Base-by-base conservation (phyloP, 2,888 invertebrate genomes). In the Lasioglossum morio region DNA sequence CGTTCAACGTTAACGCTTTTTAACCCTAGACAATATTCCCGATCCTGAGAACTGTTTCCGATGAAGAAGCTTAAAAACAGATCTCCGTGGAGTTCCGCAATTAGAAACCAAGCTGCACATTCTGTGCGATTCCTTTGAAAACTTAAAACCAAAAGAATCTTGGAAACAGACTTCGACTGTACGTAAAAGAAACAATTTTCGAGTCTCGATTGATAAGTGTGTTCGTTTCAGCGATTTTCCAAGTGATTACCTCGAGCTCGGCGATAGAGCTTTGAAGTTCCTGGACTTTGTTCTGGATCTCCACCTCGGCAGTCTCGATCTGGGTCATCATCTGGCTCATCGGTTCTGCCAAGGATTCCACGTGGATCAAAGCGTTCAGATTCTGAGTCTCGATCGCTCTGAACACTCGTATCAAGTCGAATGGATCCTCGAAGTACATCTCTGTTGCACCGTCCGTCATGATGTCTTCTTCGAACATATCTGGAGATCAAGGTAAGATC, bases 351-450 rank as follows among this genome's bases (percentile, higher is more conserved):
- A 97, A 90, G 85, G 96, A 96, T 87, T 96, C 96, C 4, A 96
- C 96, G 90, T 97, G 96, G 66, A 96, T 95, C 88, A 97, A 95
- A 77, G 97, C 96, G 93, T 96, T 96, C 79, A 97, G 94, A 92
- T 97, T 97, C 92, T 97, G 97, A 87, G 96, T 94, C 93, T 97
- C 97, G 92, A 97, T 96, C 48, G 96, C 95, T 80, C 96, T 95
- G 88, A 97, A 97, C 70, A 97, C 96, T 70, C 96, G 93, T 73
- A 96, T 93, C 72, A 97, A 93, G 84, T 97, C 96, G 34, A 94
- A 90, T 0, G 97, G 96, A 70, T 96, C 94, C 19, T 95, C 94
- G 91, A 97, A 97, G 92, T 96, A 97, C 40, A 97, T 91, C 14
- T 95, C 95, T 1, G 97, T 96, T 63, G 96, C 95, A 10, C 95